A percentile compares a stretch with the other conserved stretches of the same genome.
These are phyloP conservation scores for Fratercula arctica DNA, from an alignment of 2,797 vertebrate genomes.

Conservation along the genomic window DNA sequence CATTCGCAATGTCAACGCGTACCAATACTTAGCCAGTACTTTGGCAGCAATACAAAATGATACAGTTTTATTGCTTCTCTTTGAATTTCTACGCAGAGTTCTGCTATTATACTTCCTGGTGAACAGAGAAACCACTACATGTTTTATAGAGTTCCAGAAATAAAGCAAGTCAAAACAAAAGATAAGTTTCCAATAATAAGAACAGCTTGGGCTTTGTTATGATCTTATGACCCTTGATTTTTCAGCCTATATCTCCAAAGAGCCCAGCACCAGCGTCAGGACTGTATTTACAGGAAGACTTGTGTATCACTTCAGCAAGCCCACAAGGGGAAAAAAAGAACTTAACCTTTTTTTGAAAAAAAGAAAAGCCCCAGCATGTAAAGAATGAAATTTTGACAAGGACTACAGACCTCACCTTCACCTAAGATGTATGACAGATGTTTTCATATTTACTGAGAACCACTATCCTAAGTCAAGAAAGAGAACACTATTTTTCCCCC, in stretches of 20 bases:
- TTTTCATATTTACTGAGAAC: not conserved
- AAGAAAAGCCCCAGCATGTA: not conserved
- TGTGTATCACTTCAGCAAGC: not conserved
- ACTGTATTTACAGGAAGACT: not conserved
- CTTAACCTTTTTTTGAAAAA: not conserved
- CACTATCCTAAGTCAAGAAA: not conserved
- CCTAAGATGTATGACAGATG: not conserved
- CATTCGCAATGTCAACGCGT: not conserved
- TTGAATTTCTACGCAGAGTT: not conserved
- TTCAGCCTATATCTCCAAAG: not conserved
- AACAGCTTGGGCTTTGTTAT: not conserved
- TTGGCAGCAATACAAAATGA: not conserved
- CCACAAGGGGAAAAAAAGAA: not conserved
- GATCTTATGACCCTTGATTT: not conserved
- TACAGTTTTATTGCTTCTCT: not conserved
- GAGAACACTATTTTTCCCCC: rapidly evolving
- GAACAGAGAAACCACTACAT: not conserved
- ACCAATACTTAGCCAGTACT: not conserved
- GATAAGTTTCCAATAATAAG: not conserved
- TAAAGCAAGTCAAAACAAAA: not conserved
- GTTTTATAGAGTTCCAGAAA: not conserved
- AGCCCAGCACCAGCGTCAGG: not conserved
- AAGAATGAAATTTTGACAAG: not conserved
- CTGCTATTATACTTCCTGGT: not conserved
- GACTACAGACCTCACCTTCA: not conserved